Base-by-base conservation (phyloP, 1,140 invertebrate species). In the Drosophila grimshawi region DNA sequence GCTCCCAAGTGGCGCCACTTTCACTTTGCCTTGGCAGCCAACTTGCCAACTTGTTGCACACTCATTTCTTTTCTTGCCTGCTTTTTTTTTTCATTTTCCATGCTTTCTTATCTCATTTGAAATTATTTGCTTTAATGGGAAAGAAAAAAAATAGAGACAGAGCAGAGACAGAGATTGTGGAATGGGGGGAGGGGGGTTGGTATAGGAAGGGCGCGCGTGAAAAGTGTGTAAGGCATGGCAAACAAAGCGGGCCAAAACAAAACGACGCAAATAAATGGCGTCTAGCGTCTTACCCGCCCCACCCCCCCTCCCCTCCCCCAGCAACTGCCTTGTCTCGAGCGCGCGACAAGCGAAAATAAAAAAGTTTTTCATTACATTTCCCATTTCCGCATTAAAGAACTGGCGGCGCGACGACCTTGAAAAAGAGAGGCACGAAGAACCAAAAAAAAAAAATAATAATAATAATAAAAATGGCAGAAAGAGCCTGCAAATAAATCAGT, bases 311-410 rank as follows among this genome's bases (percentile, higher is more conserved):
- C 3, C 4, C 32, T 27, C 30, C 41, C 5, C 39, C 6, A 29
- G 41, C 52, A 45, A 2, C 27, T 10, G 39, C 56, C 4, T 19
- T 35, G 45, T 48, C n/a, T 32, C 46, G 39, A 0, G 39, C 7
- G 32, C 45, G 57, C 66, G 55, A 57, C 77, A 68, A 62, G 60
- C 48, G 19, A 30, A 85, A 85, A 83, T 68, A 63, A 81, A 88
- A 71, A 88, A 89, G 60, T 88, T 89, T 88, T 88, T 89, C 83
- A 88, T 88, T 89, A 88, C 83, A 88, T 83, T 88, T 89, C 64
- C 76, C 76, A 86, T 80, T 86, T 86, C 85, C 83, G 83, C 73
- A 69, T 81, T 81, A 81, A 81, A 81, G 67, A 82, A 77, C 59
- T 68, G 57, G 46, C 60, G 75, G 66, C 66, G 82, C 82, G 67